These are phyloP conservation scores for Nephrotoma appendiculata DNA, from an alignment of 2,888 invertebrate genomes.

Conservation along the genomic window DNA sequence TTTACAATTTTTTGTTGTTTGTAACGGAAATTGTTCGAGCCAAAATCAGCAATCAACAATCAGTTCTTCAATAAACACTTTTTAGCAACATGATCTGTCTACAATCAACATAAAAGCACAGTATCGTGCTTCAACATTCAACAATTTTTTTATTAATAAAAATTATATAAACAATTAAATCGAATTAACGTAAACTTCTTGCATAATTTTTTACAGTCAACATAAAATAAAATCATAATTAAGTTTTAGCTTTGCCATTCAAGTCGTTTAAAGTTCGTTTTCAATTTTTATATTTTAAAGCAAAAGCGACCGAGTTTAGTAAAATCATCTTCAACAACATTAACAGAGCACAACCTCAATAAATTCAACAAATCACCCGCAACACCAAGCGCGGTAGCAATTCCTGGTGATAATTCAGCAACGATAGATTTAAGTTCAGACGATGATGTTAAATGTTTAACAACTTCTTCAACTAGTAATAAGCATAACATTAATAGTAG, in stretches of 20 bases:
- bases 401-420: background rate
- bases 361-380: background rate
- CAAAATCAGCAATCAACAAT: background rate
- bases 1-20: background rate
- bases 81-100: background rate
- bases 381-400: background rate
- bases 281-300: background rate
- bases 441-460: background rate
- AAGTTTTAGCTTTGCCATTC: background rate
- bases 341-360: background rate
- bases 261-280: background rate
- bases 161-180: background rate
- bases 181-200: background rate
- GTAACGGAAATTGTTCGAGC: background rate
- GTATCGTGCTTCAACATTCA: background rate
- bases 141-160: background rate
- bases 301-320: background rate
- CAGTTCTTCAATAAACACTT: background rate
- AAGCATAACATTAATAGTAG: background rate
- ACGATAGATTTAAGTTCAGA: background rate
- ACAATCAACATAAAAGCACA: background rate
- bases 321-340: background rate
- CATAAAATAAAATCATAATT: background rate
- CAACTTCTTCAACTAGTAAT: background rate
- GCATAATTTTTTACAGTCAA: background rate